These are phyloP conservation scores for Triplophysa yarkandensis DNA, from an alignment of 2,797 vertebrate genomes.

Conservation along the genomic window DNA sequence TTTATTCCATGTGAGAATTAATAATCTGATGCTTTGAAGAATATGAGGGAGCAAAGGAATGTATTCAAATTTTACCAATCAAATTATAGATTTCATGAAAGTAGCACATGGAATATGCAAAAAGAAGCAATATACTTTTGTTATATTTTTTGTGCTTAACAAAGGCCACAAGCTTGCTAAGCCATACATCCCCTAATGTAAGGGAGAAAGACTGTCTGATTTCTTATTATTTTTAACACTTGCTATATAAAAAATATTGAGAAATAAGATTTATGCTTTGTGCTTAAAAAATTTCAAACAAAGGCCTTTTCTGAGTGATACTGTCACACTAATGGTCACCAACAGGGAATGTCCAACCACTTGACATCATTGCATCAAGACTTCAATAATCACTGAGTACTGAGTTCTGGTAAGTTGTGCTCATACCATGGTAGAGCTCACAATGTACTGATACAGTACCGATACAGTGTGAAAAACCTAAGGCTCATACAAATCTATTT, in stretches of 20 bases:
- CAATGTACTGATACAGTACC: slow-evolving; percentile 54
- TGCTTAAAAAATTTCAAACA: slow-evolving; percentile 32
- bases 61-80: slow-evolving; percentile 19
- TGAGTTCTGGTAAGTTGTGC: slow-evolving; percentile 44
- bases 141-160: slow-evolving; percentile 30
- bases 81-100: slow-evolving; percentile 7
- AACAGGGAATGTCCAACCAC: slow-evolving; percentile 33
- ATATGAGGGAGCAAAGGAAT: slow-evolving; percentile 19
- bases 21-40: slow-evolving; percentile 1
- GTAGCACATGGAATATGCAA: slow-evolving; percentile 18
- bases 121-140: slow-evolving; percentile 18
- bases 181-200: slow-evolving; percentile 44
- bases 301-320: slow-evolving; percentile 28
- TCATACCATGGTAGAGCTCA: slow-evolving; percentile 18
- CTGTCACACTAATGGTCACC: slow-evolving; percentile 15
- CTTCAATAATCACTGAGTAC: slow-evolving; percentile 37
- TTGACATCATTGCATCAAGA: slow-evolving; percentile 34
- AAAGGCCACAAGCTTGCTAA: slow-evolving; percentile 43
- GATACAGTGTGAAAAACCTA: slow-evolving; percentile 43
- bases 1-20: background rate
- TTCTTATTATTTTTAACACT: slow-evolving; percentile 12
- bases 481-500: slow-evolving; percentile 15
- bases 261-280: slow-evolving; percentile 18
- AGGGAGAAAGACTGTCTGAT: slow-evolving; percentile 23
- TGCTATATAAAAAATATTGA: slow-evolving; percentile 20